phyloP scores from a whole-genome alignment of 2,797 vertebrate species.

The Microchirus variegatus region DNA sequence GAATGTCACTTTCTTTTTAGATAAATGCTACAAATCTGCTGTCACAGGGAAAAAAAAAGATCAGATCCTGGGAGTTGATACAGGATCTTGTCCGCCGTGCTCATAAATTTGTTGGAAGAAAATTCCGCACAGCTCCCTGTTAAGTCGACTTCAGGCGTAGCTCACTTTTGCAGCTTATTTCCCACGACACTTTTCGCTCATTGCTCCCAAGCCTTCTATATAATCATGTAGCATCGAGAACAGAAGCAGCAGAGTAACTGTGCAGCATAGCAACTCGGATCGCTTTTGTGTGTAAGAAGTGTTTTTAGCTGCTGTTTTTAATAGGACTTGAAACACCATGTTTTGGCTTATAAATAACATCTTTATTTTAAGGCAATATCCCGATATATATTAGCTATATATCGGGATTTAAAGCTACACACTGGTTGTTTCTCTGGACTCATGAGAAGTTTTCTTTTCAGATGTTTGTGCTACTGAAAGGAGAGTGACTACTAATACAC shows the following conservation, averaged over 20 bases:
- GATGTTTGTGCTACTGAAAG: too few species aligned
- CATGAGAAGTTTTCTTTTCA: too few species aligned
- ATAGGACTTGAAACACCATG: too few species aligned
- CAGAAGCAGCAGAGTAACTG: slow-evolving; percentile 28
- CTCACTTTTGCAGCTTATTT: slow-evolving; percentile 59
- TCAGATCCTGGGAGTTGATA: slow-evolving; percentile 19
- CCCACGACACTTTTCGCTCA: slow-evolving; percentile 48
- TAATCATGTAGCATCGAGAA: slow-evolving; percentile 40
- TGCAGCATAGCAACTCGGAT: slow-evolving; percentile 25
- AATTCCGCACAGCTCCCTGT: slow-evolving; percentile 38
- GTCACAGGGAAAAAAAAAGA: background rate
- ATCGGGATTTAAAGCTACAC: too few species aligned
- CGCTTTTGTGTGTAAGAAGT: background rate
- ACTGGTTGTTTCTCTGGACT: too few species aligned
- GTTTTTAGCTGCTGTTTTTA: too few species aligned
- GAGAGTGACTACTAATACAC: too few species aligned
- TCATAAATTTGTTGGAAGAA: slow-evolving; percentile 43
- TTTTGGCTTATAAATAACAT: too few species aligned
- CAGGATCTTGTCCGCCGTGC: slow-evolving; percentile 28
- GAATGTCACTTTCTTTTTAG: too few species aligned
- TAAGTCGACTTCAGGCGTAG: slow-evolving; percentile 48
- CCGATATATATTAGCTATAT: too few species aligned
- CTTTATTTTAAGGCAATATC: too few species aligned
- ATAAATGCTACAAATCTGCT: too few species aligned
- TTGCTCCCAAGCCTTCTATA: slow-evolving; percentile 46